These are phyloP conservation scores for Noctua pronuba DNA, from an alignment of 2,888 invertebrate species.

Conservation along the genomic window DNA sequence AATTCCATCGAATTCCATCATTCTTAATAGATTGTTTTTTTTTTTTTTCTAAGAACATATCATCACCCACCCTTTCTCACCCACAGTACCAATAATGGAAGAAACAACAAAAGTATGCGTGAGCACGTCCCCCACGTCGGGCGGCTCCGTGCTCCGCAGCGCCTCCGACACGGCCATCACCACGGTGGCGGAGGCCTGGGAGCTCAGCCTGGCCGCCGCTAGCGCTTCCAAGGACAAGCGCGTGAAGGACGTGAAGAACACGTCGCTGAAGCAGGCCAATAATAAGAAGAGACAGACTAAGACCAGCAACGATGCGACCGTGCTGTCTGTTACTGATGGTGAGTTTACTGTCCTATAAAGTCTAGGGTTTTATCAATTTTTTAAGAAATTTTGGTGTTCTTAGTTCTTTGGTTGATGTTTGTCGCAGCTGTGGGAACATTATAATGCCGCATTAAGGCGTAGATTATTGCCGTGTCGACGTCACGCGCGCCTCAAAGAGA, in stretches of 20 bases:
- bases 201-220: constrained; percentile 95
- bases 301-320: constrained; percentile 71
- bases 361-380: no score
- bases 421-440: background rate
- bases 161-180: constrained; percentile 95
- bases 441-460: no score
- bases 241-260: constrained; percentile 95
- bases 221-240: constrained; percentile 97
- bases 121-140: constrained; percentile 75
- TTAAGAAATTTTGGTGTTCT: background rate
- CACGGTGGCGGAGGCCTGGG: constrained; percentile 94
- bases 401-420: background rate
- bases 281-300: constrained; percentile 83
- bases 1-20: no score
- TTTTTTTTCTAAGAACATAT: background rate
- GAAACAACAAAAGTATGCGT: constrained; percentile 74
- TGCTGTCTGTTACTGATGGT: constrained; percentile 79
- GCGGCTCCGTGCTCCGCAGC: constrained; percentile 89
- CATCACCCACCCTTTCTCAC: background rate
- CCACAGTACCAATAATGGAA: constrained; percentile 80
- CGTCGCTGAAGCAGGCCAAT: constrained; percentile 85
- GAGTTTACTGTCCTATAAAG: background rate
- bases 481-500: no score
- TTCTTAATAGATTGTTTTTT: background rate
- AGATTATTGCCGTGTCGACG: no score